Conservation (phyloP, 2,888 invertebrate species). For the Mechanitis messenoides region DNA sequence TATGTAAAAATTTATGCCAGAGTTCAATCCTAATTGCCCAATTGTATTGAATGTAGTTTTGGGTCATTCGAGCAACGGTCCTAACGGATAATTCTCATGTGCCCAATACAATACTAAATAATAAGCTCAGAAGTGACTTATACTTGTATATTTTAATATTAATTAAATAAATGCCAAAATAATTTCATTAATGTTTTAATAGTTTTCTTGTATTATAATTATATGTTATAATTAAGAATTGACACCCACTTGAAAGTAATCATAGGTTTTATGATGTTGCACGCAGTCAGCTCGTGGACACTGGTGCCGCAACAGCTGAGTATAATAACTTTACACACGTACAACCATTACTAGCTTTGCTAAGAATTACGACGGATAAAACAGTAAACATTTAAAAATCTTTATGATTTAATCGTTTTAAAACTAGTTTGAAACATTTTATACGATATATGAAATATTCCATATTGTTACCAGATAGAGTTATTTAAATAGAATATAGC, state of each 20-base stretch:
- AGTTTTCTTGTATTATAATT: too few relatives aligned
- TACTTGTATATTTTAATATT: too few relatives aligned
- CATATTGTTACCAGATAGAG: too few relatives aligned
- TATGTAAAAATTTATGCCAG: background rate
- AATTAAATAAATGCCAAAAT: too few relatives aligned
- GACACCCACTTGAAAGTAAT: background rate
- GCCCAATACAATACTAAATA: background rate
- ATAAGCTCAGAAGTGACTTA: background rate
- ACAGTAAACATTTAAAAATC: background rate
- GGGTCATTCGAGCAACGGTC: conserved; percentile 4
- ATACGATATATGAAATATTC: too few relatives aligned
- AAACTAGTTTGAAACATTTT: too few relatives aligned
- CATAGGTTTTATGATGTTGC: background rate
- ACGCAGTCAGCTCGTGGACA: background rate
- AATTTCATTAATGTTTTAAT: too few relatives aligned
- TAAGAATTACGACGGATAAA: background rate
- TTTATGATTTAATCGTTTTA: conserved; percentile 1
- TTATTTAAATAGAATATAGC: too few relatives aligned
- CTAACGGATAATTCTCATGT: background rate
- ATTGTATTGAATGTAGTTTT: conserved; percentile 8
- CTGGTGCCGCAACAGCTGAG: background rate
- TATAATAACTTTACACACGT: background rate
- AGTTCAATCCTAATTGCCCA: conserved; percentile 10
- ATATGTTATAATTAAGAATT: too few relatives aligned
- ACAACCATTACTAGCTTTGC: background rate